These are phyloP conservation scores for Achlya flavicornis DNA, from an alignment of 2,888 invertebrate genomes.

Conservation along the genomic window DNA sequence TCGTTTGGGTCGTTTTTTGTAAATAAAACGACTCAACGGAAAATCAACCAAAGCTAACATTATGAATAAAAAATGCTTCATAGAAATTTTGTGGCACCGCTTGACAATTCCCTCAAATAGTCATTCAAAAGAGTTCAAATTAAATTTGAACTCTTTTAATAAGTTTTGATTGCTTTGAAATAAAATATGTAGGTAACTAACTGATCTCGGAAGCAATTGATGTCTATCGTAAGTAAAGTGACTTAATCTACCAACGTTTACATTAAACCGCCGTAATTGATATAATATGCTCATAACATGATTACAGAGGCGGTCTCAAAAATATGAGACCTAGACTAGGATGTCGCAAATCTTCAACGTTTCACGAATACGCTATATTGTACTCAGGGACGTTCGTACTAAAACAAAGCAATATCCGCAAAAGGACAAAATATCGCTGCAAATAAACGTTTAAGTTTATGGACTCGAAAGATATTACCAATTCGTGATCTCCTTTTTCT, in stretches of 20 bases:
- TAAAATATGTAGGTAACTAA: neutral
- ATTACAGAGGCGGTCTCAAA: no score
- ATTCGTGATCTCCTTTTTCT: constrained; percentile 84
- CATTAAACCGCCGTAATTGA: no score
- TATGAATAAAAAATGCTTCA: neutral
- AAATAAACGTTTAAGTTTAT: constrained; percentile 84
- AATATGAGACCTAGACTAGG: neutral
- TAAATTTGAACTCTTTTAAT: no score
- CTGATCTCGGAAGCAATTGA: neutral
- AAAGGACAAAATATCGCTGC: constrained; percentile 83
- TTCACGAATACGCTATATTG: constrained; percentile 27
- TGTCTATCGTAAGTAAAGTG: neutral
- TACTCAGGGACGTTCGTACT: constrained; percentile 54
- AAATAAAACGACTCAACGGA: neutral
- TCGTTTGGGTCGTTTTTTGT: neutral
- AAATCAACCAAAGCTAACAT: neutral
- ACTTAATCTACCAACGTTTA: neutral
- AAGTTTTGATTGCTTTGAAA: neutral
- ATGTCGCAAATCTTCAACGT: constrained; percentile 30
- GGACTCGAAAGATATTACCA: constrained; percentile 84
- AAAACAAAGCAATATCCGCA: constrained; percentile 79
- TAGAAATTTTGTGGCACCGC: neutral
- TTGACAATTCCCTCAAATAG: neutral
- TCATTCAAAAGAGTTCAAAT: neutral
- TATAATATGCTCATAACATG: neutral